Percentiles rank a stretch among this genome's conserved stretches.
phyloP scores from a whole-genome alignment of 2,113 vertebrate species.

The Corythaeola cristata region DNA sequence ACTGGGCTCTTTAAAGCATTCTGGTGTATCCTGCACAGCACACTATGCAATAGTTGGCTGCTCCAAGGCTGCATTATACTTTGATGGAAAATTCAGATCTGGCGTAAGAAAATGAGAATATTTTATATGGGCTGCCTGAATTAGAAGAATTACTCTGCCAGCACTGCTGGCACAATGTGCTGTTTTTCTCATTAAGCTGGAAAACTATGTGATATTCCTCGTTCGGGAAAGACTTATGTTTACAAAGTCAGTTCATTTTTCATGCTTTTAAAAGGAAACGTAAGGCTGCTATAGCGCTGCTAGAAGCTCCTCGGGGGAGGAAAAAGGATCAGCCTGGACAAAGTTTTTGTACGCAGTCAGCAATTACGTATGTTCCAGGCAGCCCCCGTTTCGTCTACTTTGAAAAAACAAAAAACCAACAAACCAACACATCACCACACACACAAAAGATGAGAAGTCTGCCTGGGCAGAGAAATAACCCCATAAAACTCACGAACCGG shows the following conservation, averaged over 20 bases:
- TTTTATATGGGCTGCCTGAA: not conserved
- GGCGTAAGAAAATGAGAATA: not conserved
- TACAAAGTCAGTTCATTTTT: not conserved
- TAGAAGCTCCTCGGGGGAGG: not conserved
- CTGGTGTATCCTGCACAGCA: not conserved
- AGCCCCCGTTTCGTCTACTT: not conserved
- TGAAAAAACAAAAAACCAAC: not conserved
- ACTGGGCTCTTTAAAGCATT: not conserved
- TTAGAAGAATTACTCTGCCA: not conserved
- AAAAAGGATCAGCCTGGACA: not conserved
- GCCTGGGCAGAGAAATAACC: not conserved
- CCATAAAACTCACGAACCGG: not conserved
- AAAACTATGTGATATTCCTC: not conserved
- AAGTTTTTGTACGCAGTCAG: not conserved
- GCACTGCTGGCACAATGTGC: not conserved
- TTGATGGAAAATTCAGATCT: not conserved
- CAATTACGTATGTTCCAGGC: not conserved
- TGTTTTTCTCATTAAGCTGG: not conserved
- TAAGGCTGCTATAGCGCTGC: not conserved
- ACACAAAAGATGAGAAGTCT: fast-evolving
- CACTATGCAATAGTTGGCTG: fast-evolving
- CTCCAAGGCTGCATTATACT: not conserved
- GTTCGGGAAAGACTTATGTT: not conserved
- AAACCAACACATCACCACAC: not conserved
- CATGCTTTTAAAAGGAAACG: not conserved